Base-by-base conservation (phyloP, 1,140 invertebrate species). In the Chrysopa pallens region DNA sequence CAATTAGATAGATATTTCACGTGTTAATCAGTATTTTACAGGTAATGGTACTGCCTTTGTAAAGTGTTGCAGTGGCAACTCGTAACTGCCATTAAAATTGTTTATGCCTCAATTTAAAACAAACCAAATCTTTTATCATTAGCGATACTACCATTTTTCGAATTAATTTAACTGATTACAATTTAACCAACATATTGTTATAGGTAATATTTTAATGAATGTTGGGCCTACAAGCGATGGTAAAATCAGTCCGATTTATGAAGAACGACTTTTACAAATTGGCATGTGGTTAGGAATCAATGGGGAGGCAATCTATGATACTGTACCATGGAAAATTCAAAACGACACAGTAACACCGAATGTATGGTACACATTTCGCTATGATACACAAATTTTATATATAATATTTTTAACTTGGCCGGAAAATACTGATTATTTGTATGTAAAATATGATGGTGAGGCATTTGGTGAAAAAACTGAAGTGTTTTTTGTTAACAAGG, bases 221-320 rank as follows among this genome's bases (percentile, higher is more conserved):
- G 72, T 95, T 14, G 89, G 91, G 1, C 91, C 92, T 8, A 89
- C 88, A 1, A 81, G 80, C 54, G 84, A 91, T 50, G 92, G 92
- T 3, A 77, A 72, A 4, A 93, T 97, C 42, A 55, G 69, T 8
- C 83, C 88, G 7, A 87, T 97, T 52, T 94, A 85, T 61, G 77
- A 95, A 67, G 88, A 96, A 54, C 67, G 91, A 45, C 64, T 97
- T 0, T 56, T 68, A 12, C 62, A 71, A 36, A 68, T 85, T 43
- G 83, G 83, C 44, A 56, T 65, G 36, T 94, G 90, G 88, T 59
- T 97, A 6, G 52, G 66, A 8, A 60, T 82, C 2, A 95, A 95
- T 57, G 89, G 87, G 3, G 83, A 92, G 58, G 86, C 84, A 0
- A 88, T 97, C 52, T 97, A 91, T 54, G 65, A 64, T n/a, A 78